Base-by-base conservation (phyloP, 2,113 vertebrate species). In the Oenanthe oenanthe region DNA sequence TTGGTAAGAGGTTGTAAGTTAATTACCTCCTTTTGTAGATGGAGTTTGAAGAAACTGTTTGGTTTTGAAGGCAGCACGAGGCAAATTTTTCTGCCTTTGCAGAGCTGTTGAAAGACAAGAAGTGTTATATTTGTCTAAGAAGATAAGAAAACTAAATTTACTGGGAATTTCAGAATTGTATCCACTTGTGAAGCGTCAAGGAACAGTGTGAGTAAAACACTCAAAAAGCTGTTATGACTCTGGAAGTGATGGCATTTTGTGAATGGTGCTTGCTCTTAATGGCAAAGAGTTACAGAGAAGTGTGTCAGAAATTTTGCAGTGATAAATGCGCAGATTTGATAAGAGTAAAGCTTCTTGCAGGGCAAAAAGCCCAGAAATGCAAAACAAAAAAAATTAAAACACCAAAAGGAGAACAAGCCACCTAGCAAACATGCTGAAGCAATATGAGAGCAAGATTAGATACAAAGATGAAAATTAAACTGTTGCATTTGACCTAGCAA, bases 21-120 rank as follows among this genome's bases (percentile, higher is more conserved):
- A 96, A 96, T 99, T 99, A 99, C 99, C 99, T 99, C 99, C 98
- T 98, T 99, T 98, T 98, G 98, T 93, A 87, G 98, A 98, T 96
- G 99, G 98, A 97, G 98, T 98, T 98, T 98, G 98, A 98, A 99
- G 98, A 96, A 98, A 98, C 98, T 98, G 98, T 99, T 99, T 99
- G 98, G 98, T 97, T 99, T 99, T 99, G 98, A 99, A 99, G 97
- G 99, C 98, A 97, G 98, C 98, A 94, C 98, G 98, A 97, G 98
- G 98, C 95, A 99, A 98, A 97, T 98, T 97, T 89, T 99, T 98
- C 98, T 99, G 98, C 98, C 98, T 99, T 97, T 98, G 98, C 94
- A 97, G 98, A 98, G 98, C 98, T 99, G 98, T 98, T 98, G 98
- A 97, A 97, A 99, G 97, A 99, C 97, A 99, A 98, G 97, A 99